Conservation (phyloP, 1,140 invertebrate genomes). For the Anastrepha obliqua region DNA sequence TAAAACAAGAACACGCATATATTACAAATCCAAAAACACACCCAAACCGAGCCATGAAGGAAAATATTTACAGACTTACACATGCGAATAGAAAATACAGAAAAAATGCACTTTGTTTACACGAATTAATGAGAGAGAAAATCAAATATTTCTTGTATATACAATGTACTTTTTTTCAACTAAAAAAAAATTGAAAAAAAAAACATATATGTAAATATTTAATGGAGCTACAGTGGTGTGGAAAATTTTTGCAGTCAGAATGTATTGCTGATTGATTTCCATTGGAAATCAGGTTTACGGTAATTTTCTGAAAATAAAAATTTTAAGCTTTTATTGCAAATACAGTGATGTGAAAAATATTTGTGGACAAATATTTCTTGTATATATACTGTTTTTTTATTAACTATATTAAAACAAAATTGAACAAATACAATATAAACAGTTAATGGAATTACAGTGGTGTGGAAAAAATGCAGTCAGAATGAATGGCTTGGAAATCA, state of each 20-base stretch:
- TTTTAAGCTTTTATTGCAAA: too few relatives aligned
- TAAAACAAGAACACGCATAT: not conserved
- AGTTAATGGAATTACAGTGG: constrained; percentile 3
- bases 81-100: not conserved
- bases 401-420: too few relatives aligned
- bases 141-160: constrained; percentile 32
- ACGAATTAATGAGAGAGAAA: constrained; percentile 40
- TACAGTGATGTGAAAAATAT: too few relatives aligned
- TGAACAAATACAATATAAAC: not conserved
- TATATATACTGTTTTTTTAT: too few relatives aligned
- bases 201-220: not conserved
- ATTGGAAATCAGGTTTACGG: too few relatives aligned
- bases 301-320: too few relatives aligned
- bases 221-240: not conserved
- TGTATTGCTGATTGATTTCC: too few relatives aligned
- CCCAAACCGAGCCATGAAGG: not conserved
- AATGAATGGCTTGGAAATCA: too few relatives aligned
- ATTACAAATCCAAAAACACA: not conserved
- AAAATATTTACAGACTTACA: not conserved
- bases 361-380: too few relatives aligned
- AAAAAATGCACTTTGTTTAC: not conserved
- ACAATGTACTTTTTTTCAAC: not conserved
- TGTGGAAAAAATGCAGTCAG: not conserved
- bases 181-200: not conserved
- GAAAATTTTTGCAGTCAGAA: not conserved